phyloP scores from a whole-genome alignment of 1,140 invertebrate species.

The Bombus balteatus region DNA sequence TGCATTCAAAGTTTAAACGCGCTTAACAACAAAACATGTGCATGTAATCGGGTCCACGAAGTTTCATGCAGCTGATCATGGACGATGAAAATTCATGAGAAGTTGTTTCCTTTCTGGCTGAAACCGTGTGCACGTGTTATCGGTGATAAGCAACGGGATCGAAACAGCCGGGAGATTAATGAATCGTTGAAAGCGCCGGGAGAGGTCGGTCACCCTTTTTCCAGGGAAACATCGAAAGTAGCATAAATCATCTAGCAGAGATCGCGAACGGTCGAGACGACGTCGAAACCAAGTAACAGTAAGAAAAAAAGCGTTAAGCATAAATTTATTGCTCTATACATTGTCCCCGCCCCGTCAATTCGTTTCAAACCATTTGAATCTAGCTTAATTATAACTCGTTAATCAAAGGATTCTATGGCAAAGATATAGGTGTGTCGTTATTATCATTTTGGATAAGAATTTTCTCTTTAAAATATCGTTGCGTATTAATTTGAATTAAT shows the following conservation, averaged over 20 bases:
- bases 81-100: conserved; percentile 42
- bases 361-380: not conserved
- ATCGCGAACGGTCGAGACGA: not conserved
- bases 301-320: not conserved
- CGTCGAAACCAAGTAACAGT: not conserved
- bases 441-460: not conserved
- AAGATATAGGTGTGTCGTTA: not conserved
- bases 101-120: too few relatives aligned
- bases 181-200: conserved; percentile 25
- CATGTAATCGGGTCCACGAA: not conserved
- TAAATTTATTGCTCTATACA: conserved; percentile 24
- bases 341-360: too few relatives aligned
- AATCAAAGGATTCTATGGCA: not conserved
- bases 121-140: conserved; percentile 15
- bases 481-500: not conserved
- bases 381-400: not conserved
- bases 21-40: not conserved
- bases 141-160: conserved; percentile 37
- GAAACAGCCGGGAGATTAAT: conserved; percentile 44
- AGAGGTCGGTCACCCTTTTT: conserved; percentile 45
- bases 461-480: not conserved
- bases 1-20: not conserved
- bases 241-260: conserved; percentile 46
- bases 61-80: not conserved
- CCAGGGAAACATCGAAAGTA: conserved; percentile 25